These are phyloP conservation scores for Bufo gargarizans DNA, from an alignment of 2,113 vertebrate species.

Conservation along the genomic window DNA sequence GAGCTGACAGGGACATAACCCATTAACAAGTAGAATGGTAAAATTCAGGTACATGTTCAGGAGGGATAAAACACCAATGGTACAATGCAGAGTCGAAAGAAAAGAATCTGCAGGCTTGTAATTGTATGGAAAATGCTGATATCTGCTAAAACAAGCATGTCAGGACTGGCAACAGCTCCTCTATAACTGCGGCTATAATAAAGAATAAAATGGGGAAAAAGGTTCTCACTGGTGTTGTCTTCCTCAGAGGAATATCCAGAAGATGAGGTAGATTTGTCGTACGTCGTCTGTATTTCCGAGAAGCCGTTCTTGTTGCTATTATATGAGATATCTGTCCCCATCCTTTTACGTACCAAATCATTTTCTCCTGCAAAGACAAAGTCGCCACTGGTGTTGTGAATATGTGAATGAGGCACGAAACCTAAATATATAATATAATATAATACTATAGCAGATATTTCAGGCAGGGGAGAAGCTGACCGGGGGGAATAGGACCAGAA, in stretches of 20 bases:
- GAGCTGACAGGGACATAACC: too few relatives aligned
- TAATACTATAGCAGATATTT: not conserved
- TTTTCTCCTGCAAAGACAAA: conserved; percentile 10
- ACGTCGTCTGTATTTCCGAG: conserved; percentile 61
- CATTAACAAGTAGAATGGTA: too few relatives aligned
- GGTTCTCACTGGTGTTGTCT: conserved; percentile 67
- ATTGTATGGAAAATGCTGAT: not conserved
- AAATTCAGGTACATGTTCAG: not conserved
- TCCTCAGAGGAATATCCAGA: conserved; percentile 85
- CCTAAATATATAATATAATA: too few relatives aligned
- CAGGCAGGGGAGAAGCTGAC: not conserved
- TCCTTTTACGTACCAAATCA: conserved; percentile 35
- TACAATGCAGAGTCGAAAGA: not conserved
- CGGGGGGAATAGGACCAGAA: too few relatives aligned
- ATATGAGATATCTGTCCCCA: conserved; percentile 34
- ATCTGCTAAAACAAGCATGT: not conserved
- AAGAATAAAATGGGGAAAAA: not conserved
- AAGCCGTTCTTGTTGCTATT: conserved; percentile 72
- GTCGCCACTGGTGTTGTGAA: not conserved
- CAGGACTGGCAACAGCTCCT: not conserved
- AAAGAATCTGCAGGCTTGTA: not conserved
- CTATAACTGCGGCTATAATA: not conserved
- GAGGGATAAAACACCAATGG: not conserved
- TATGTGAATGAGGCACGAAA: not conserved
- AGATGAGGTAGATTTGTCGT: conserved; percentile 77